A percentile compares a stretch with the other conserved stretches of the same genome.
phyloP scores from a whole-genome alignment of 2,113 vertebrate species.

The Crotophaga sulcirostris region DNA sequence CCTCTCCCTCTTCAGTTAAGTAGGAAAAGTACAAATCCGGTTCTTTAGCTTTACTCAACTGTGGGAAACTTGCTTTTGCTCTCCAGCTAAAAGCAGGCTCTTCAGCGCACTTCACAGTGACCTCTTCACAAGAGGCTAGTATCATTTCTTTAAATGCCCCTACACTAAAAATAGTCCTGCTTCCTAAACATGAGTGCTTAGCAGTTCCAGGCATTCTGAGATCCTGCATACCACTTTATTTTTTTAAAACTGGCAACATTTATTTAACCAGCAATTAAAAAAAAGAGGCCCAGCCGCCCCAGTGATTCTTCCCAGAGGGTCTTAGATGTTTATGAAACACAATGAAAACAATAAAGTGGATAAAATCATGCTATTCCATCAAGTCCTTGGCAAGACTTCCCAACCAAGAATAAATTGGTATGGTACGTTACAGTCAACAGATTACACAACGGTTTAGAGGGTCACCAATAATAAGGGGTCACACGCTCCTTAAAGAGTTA shows the following conservation, averaged over 20 bases:
- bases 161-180: conserved; percentile 58
- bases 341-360: conserved; percentile 66
- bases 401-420: conserved; percentile 56
- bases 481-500: background rate
- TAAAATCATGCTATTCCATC: conserved; percentile 64
- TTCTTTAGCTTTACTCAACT: conserved; percentile 3
- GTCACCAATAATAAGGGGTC: conserved; percentile 49
- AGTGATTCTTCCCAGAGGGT: conserved; percentile 67
- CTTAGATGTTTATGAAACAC: conserved; percentile 67
- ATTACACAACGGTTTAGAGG: conserved; percentile 63
- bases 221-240: conserved; percentile 38
- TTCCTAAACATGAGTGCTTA: conserved; percentile 52
- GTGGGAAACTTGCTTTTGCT: conserved; percentile 46
- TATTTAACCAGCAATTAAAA: conserved; percentile 63
- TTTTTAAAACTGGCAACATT: conserved; percentile 53
- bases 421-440: conserved; percentile 47
- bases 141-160: conserved; percentile 49
- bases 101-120: background rate
- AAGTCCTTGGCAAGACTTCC: conserved; percentile 57
- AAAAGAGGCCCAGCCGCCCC: conserved; percentile 33
- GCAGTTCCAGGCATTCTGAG: conserved; percentile 50
- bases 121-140: conserved; percentile 42
- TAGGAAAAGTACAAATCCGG: background rate
- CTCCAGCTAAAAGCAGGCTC: conserved; percentile 19
- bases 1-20: background rate